phyloP scores from a whole-genome alignment of 2,113 vertebrate genomes.

The Corythornis cristatus region DNA sequence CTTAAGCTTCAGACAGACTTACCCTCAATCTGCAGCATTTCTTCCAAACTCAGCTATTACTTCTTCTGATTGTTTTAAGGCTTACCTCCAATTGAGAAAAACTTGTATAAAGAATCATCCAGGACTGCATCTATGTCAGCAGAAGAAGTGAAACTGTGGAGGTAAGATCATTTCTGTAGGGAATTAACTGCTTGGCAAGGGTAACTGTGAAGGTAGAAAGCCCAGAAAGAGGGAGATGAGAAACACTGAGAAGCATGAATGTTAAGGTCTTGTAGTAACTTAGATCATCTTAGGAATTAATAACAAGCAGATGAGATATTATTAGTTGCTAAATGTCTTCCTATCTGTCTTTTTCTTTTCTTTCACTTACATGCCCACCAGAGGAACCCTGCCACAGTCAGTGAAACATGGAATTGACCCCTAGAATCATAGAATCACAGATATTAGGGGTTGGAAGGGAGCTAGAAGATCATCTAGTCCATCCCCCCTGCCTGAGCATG shows the following conservation, averaged over 20 bases:
- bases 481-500: too few species aligned
- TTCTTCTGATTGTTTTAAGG: slow-evolving; percentile 69
- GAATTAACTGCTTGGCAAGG: not conserved
- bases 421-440: too few species aligned
- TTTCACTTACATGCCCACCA: not conserved
- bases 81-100: slow-evolving; percentile 87
- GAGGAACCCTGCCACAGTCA: not conserved
- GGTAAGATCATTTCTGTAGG: slow-evolving; percentile 72
- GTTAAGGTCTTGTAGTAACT: not conserved
- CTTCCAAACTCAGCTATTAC: not conserved
- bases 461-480: too few species aligned
- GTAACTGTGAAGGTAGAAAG: not conserved
- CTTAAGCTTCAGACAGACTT: not conserved
- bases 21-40: not conserved
- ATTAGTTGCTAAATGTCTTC: not conserved
- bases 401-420: not conserved
- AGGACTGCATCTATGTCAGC: slow-evolving; percentile 79
- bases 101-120: slow-evolving; percentile 87
- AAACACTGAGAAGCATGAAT: not conserved
- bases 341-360: not conserved
- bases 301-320: not conserved
- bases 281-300: not conserved
- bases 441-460: too few species aligned
- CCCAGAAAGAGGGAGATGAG: not conserved
- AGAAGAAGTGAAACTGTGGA: slow-evolving; percentile 84